A percentile compares a stretch with the other conserved stretches of the same genome.
These are phyloP conservation scores for Pelagia noctiluca DNA, from an alignment of 30 jellyfish, hydroid and myxozoan genomes.

Conservation along the genomic window DNA sequence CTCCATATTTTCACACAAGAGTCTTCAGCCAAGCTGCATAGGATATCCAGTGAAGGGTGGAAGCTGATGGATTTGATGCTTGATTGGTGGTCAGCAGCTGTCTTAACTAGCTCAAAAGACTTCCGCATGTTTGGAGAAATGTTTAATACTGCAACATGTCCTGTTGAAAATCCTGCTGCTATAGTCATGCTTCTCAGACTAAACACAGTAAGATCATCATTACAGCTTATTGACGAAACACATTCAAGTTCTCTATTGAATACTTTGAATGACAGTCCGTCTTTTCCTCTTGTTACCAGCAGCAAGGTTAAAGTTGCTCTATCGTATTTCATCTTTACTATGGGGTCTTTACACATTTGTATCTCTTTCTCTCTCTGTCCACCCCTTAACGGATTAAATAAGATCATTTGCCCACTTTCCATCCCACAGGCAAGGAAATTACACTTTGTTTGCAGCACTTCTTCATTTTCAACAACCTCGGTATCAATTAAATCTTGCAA, in stretches of 20 bases:
- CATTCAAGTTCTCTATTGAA: constrained; percentile 22
- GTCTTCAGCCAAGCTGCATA: constrained; percentile 62
- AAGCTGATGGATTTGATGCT: constrained; percentile 53
- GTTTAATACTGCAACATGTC: constrained; percentile 36
- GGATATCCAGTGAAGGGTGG: constrained; percentile 29
- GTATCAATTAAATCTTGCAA: constrained; percentile 33
- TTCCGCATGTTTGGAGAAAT: background rate
- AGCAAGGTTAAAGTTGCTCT: background rate
- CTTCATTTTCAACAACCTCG: constrained; percentile 54
- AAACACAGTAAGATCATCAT: constrained; percentile 38
- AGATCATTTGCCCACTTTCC: constrained; percentile 74
- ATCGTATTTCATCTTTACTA: constrained; percentile 22
- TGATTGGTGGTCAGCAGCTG: constrained; percentile 37
- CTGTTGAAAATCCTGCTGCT: constrained; percentile 69
- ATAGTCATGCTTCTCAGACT: constrained; percentile 10
- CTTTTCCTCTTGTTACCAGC: constrained; percentile 36
- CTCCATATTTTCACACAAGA: constrained; percentile 67
- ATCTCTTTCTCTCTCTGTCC: constrained; percentile 50
- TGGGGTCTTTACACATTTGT: constrained; percentile 56
- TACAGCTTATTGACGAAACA: constrained; percentile 24
- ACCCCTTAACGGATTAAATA: constrained; percentile 61
- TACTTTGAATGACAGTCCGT: constrained; percentile 22
- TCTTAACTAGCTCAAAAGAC: background rate
- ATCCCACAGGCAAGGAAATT: constrained; percentile 80
- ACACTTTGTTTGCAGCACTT: constrained; percentile 31